phyloP scores from a whole-genome alignment of 2,888 invertebrate species.

The Callinectes sapidus region DNA sequence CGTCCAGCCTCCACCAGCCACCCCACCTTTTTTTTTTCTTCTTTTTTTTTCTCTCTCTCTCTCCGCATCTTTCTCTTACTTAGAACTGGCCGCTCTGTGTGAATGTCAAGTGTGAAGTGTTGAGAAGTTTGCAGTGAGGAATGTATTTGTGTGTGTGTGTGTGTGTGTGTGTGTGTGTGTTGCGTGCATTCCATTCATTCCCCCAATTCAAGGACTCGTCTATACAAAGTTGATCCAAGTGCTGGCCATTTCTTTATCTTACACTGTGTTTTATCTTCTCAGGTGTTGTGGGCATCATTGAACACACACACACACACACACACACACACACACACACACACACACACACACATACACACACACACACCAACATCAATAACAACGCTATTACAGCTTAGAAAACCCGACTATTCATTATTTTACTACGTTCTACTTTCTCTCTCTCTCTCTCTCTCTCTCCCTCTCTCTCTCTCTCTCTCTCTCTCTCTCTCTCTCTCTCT shows the following conservation, averaged over 20 bases:
- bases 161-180: conserved; percentile 14
- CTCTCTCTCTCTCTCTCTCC: conserved; percentile 17
- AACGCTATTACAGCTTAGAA: not conserved
- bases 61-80: not conserved
- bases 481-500: too few relatives aligned
- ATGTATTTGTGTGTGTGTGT: not conserved
- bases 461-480: conserved; percentile 41
- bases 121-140: not conserved
- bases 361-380: not conserved
- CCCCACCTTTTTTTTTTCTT: not conserved
- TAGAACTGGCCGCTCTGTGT: not conserved
- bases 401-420: not conserved
- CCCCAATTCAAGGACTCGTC: not conserved
- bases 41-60: too few relatives aligned
- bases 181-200: not conserved
- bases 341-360: conserved; percentile 30
- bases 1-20: not conserved
- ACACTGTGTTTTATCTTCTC: not conserved
- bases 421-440: not conserved
- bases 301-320: conserved; percentile 7
- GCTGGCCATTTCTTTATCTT: not conserved
- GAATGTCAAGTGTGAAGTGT: not conserved
- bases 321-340: conserved; percentile 34
- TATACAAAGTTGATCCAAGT: not conserved
- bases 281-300: not conserved